A percentile compares a stretch with the other conserved stretches of the same genome.
Evolutionary conservation across 2,888 invertebrate genomes (phyloP).

Genomic region (Amphipyra berbera): DNA sequence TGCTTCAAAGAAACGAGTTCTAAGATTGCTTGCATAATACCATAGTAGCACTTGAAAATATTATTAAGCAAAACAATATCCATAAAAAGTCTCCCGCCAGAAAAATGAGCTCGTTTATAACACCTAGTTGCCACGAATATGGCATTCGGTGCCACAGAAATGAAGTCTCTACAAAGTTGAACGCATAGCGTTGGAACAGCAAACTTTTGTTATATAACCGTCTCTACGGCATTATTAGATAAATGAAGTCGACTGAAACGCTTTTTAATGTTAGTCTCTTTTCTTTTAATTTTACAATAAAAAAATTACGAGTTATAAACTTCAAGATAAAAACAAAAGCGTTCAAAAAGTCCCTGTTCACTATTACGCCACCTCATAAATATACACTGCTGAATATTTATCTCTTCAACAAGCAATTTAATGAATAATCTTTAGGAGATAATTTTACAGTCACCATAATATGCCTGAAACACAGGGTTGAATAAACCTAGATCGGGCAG

Average conservation of each 20-base stretch:
- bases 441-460: no score
- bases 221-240: constrained; percentile 53
- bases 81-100: constrained; percentile 59
- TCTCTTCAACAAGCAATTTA: no score
- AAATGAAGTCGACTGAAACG: constrained; percentile 50
- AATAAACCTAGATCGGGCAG: no score
- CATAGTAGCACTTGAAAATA: constrained; percentile 49
- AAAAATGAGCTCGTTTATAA: constrained; percentile 67
- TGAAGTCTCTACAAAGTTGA: constrained; percentile 68
- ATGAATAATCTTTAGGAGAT: no score
- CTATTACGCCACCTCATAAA: no score
- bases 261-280: constrained; percentile 41
- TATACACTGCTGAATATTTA: not conserved
- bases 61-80: constrained; percentile 61
- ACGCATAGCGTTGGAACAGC: constrained; percentile 47
- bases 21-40: constrained; percentile 51
- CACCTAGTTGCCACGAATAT: constrained; percentile 67
- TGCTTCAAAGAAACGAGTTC: constrained; percentile 27
- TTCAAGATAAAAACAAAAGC: constrained; percentile 18
- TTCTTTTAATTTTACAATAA: constrained; percentile 40
- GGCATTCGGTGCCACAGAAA: constrained; percentile 64
- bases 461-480: no score
- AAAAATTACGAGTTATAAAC: constrained; percentile 23
- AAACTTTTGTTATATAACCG: constrained; percentile 47
- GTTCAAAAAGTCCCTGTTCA: not conserved